Base-by-base conservation (phyloP, 2,113 vertebrate species). In the Pitta sordida region DNA sequence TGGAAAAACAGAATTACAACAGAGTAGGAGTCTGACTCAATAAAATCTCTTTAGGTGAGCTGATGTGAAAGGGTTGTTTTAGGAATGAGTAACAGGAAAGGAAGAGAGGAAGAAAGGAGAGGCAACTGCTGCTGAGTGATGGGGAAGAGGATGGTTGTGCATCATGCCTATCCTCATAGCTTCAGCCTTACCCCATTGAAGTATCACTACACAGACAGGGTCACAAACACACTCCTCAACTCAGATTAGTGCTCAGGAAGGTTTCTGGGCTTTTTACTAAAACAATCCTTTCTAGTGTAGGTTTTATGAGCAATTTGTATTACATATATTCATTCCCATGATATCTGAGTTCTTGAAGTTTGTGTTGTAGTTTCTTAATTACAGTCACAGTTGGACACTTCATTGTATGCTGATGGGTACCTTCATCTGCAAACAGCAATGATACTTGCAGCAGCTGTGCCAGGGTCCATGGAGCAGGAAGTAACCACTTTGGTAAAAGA, bases 211-310 rank as follows among this genome's bases (percentile, higher is more conserved):
- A 18, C 7, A 55, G 75, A 30, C 43, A 65, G 9, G 11, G 18
- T 5, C 23, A 51, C 6, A 4, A 12, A 16, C 29, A 32, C 3
- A 7, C 3, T 39, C 6, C 89, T 95, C 89, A 80, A 53, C 73
- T 90, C 84, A 92, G 90, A 93, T 62, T 81, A 83, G 79, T 78
- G 87, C 73, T 96, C 8, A 2, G 75, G 84, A 94, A 94, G 90
- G 62, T 18, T 37, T 93, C 89, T 91, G 74, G 91, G 77, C 32
- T 94, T 90, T 93, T 94, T 81, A 75, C 94, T 94, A 93, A 93
- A 96, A 88, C 41, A 91, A 56, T 52, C 41, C n/a, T 86, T 60
- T 36, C 46, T 94, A 90, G 74, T 8, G 19, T 5, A 19, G 18
- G 13, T 34, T 70, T 64, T 82, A 53, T 46, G n/a, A 56, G 44